Evolutionary conservation across 2,797 vertebrate species (phyloP).

Genomic region (Hoplostethus atlanticus): DNA sequence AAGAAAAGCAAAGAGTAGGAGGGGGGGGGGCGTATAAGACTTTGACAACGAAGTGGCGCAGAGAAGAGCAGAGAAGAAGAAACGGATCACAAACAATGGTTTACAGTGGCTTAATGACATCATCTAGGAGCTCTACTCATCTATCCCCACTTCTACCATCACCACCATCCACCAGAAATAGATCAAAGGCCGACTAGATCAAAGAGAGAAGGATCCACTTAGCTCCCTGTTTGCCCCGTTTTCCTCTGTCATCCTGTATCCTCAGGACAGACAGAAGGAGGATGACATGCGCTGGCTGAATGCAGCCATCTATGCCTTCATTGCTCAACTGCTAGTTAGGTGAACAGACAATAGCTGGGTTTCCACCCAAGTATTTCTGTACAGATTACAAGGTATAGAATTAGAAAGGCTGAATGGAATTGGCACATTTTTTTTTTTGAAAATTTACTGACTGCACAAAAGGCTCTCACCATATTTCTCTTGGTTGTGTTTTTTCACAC

Average conservation of each 20-base stretch:
- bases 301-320: slow-evolving; percentile 14
- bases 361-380: not conserved
- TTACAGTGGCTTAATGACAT: slow-evolving; percentile 48
- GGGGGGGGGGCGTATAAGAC: slow-evolving; percentile 12
- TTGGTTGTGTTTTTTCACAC: not conserved
- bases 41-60: slow-evolving; percentile 19
- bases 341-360: slow-evolving; percentile 15
- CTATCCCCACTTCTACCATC: slow-evolving; percentile 39
- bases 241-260: slow-evolving; percentile 66
- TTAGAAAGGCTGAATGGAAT: not conserved
- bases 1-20: not conserved
- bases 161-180: slow-evolving; percentile 61
- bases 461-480: not conserved
- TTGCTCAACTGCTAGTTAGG: slow-evolving; percentile 18
- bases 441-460: too few relatives aligned
- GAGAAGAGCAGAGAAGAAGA: slow-evolving; percentile 21
- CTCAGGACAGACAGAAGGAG: slow-evolving; percentile 44
- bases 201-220: slow-evolving; percentile 68
- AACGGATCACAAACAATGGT: slow-evolving; percentile 43
- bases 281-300: slow-evolving; percentile 38
- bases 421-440: not conserved
- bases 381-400: not conserved
- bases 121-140: slow-evolving; percentile 55
- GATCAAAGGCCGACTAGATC: slow-evolving; percentile 73
- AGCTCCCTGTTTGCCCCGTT: slow-evolving; percentile 57